A percentile compares a stretch with the other conserved stretches of the same genome.
These are phyloP conservation scores for Chlamydotis undulata DNA, from an alignment of 2,113 vertebrate genomes.

Conservation along the genomic window DNA sequence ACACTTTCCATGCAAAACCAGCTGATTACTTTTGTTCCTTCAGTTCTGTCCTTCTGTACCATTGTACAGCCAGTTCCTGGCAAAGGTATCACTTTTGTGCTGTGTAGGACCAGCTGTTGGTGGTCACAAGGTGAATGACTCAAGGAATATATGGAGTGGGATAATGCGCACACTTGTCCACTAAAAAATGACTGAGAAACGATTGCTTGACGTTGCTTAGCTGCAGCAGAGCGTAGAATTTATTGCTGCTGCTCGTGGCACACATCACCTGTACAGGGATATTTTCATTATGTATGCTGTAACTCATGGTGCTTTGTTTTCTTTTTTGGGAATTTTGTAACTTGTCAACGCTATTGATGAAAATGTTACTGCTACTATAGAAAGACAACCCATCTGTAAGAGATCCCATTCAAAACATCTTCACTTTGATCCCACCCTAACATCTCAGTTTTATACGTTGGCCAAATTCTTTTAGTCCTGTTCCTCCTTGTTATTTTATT, in stretches of 20 bases:
- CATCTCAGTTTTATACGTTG: background rate
- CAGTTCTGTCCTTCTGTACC: background rate
- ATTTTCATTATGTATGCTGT: background rate
- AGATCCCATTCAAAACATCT: background rate
- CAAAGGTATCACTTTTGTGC: background rate
- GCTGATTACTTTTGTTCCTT: background rate
- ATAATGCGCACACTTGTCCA: background rate
- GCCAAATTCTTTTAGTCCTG: background rate
- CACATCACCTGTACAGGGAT: background rate
- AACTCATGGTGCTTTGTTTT: background rate
- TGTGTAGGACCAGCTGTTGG: background rate
- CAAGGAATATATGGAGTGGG: background rate
- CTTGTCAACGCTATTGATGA: background rate
- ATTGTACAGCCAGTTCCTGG: background rate
- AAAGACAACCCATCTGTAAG: background rate
- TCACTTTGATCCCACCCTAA: background rate
- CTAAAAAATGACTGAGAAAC: conserved; percentile 11
- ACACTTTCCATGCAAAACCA: background rate
- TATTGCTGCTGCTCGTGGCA: background rate
- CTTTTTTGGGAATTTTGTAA: background rate
- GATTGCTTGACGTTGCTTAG: background rate
- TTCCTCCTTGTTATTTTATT: conserved; percentile 24
- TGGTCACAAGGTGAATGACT: background rate
- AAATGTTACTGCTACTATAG: background rate
- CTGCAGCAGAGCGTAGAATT: conserved; percentile 2